Evolutionary conservation across 2,797 vertebrate species (phyloP).

Genomic region (Alca torda): DNA sequence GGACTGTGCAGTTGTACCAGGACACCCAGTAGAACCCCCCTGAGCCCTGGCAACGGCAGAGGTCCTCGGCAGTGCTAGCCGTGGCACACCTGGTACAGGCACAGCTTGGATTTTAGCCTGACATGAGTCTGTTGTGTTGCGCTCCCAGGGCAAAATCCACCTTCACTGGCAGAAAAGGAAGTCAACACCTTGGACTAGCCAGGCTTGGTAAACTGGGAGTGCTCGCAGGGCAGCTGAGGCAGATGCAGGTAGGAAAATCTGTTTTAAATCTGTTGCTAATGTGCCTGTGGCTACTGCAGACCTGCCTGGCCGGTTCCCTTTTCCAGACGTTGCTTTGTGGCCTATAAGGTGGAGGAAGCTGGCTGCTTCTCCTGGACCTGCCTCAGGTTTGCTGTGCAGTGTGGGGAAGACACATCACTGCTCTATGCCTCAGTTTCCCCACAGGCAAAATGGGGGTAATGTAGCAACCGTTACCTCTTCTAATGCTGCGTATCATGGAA

Average conservation of each 20-base stretch:
- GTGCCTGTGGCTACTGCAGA: background rate
- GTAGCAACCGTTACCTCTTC: background rate
- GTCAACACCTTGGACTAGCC: background rate
- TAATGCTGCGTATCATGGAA: background rate
- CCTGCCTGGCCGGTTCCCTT: background rate
- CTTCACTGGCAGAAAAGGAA: background rate
- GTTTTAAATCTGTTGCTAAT: background rate
- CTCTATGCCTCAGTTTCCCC: background rate
- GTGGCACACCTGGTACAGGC: fast-evolving
- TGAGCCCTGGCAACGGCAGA: background rate
- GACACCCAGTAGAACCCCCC: background rate
- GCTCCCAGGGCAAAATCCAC: background rate
- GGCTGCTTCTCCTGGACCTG: background rate
- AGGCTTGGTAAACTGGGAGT: background rate
- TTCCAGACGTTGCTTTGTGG: background rate
- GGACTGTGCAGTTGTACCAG: background rate
- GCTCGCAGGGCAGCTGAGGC: background rate
- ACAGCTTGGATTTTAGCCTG: background rate
- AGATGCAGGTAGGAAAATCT: background rate
- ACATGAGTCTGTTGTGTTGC: background rate
- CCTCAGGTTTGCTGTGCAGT: background rate
- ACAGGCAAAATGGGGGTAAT: background rate
- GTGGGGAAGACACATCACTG: background rate
- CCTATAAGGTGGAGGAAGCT: background rate
- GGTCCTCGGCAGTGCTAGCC: background rate